Base-by-base conservation (phyloP, 2,888 invertebrate genomes). In the Tachina fera region DNA sequence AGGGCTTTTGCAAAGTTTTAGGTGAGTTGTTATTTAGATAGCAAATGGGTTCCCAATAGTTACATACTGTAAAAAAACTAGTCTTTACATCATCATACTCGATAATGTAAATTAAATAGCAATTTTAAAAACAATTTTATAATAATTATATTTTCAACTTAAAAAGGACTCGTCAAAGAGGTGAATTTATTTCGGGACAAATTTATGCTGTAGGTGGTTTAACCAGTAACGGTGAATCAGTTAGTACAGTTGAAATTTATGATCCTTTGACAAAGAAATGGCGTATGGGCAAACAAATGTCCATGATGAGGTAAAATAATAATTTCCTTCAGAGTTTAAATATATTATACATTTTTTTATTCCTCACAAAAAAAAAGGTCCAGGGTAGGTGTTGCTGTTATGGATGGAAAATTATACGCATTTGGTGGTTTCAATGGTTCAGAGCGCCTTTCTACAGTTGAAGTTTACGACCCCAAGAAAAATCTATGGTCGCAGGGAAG, bases 191-290 rank as follows among this genome's bases (percentile, higher is more conserved):
- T 22, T 95, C 95, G 88, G 97, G 97, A 0, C 95, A 96, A 89
- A 97, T 97, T 86, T 97, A 96, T 92, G 97, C 97, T 63, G 96
- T 97, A 53, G 97, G 97, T 31, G 97, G 97, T 1, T 93, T 97
- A 39, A 97, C 97, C 58, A 96, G 96, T 90, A 96, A 96, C 89
- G 97, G 96, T 92, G 96, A 97, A 91, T 97, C 97, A 0, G 93
- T 97, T 63, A 96, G 96, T 88, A 97, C 97, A 0, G 97, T 97
- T 0, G 97, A 97, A 93, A 96, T 96, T 88, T 97, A 95, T 91
- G 96, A 97, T 93, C 97, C 97, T 0, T 93, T 94, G 60, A 92
- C 92, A 8, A 94, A 95, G 61, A 91, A 95, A 84, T 97, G 97
- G 97, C 94, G 95, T 89, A 94, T 96, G 91, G 96, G 95, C 0